A percentile compares a stretch with the other conserved stretches of the same genome.
Conservation (phyloP, 1,140 invertebrate species). For the Centruroides sculpturatus region DNA sequence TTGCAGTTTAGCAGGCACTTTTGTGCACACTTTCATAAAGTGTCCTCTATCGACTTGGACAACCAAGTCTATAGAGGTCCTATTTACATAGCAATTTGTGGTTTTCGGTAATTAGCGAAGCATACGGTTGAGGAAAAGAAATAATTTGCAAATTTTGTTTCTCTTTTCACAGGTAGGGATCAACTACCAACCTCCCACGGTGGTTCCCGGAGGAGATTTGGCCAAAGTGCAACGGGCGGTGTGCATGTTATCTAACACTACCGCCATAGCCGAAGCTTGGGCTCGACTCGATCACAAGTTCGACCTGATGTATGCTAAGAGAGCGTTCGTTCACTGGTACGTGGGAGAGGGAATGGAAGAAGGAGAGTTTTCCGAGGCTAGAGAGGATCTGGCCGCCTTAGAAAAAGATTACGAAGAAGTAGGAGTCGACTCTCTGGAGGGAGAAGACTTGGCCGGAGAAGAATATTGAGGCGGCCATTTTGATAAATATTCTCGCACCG, state of each 20-base stretch:
- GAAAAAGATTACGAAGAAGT: conserved; percentile 75
- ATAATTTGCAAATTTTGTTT: not conserved
- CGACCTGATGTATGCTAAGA: conserved; percentile 55
- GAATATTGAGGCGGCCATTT: not conserved
- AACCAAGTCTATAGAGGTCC: no score
- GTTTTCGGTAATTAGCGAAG: no score
- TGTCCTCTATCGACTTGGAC: no score
- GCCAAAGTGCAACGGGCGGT: conserved; percentile 38
- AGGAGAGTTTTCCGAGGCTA: conserved; percentile 68
- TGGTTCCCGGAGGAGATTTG: conserved; percentile 41
- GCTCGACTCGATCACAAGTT: conserved; percentile 53
- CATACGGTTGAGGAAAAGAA: not conserved
- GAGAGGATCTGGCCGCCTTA: conserved; percentile 29
- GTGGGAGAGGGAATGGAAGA: conserved; percentile 76
- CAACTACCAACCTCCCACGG: conserved; percentile 41
- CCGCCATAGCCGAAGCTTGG: conserved; percentile 54
- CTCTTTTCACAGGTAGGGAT: conserved; percentile 24
- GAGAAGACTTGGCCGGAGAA: conserved; percentile 28
- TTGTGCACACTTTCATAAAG: no score
- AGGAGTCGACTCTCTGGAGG: conserved; percentile 43
- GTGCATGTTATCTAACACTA: conserved; percentile 68
- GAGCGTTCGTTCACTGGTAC: conserved; percentile 73
- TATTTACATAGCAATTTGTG: no score
- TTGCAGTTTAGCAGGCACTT: no score
- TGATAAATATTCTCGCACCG: no score